Evolutionary conservation across 2,113 vertebrate species (phyloP), one percentile per base, ranked within the genome.

Genomic region (Dipodomys ordii): DNA sequence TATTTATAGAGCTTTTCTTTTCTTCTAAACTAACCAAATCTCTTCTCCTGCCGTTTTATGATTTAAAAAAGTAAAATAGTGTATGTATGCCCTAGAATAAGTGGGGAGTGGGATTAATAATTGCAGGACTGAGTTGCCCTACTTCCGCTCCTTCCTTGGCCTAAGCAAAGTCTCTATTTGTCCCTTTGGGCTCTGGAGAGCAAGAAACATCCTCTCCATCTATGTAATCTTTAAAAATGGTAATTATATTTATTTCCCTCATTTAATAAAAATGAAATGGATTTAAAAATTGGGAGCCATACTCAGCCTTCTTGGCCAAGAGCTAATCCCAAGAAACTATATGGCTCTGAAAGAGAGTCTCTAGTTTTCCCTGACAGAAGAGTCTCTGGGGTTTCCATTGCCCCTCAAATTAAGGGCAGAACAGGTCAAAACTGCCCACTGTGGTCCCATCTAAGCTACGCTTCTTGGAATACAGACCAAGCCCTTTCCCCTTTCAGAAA

Each of bases 21-120:
- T 97, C 95, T 97, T 97, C 96, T 97, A 97, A 96, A 97, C 96
- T 97, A 97, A 97, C 97, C 97, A 96, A 97, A 97, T 97, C 96
- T 97, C 89, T 95, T 97, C 94, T 97, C 94, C 90, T 93, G 49
- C 90, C 60, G 20, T 95, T 96, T 97, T 95, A 95, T 97, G 96
- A 95, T 97, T 97, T 96, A 96, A 96, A 97, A 97, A 96, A 97
- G 95, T 96, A 97, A 96, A 97, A 97, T 96, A 97, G 92, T 94
- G 86, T 97, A 95, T 97, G 96, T 97, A 87, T 96, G 96, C 92
- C 96, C 96, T 95, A 96, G 93, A 94, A 83, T 95, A 92, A 94
- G 86, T 94, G 96, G 96, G 92, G 91, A 95, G 85, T 96, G 83
- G 91, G 93, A 74, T 82, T 90, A 88, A 79, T 86, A 87, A 93